Evolutionary conservation across 2,113 vertebrate species (phyloP).

Genomic region (Grantiella picta): DNA sequence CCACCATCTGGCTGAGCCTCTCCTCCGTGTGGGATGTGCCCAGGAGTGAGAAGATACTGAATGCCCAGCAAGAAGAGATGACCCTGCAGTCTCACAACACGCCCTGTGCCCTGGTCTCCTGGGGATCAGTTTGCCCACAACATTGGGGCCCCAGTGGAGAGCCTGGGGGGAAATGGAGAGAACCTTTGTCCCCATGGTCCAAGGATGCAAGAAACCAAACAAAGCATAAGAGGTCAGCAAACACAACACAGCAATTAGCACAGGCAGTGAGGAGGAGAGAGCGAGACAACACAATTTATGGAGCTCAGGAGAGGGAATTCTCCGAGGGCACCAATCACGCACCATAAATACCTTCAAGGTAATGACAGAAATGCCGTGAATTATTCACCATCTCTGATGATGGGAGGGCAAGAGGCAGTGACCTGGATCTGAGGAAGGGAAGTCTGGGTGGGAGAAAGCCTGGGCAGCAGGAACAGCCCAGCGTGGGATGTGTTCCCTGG

Average conservation of each 20-base stretch:
- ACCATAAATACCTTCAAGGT: constrained; percentile 73
- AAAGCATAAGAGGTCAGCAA: constrained; percentile 12
- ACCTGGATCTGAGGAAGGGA: constrained; percentile 69
- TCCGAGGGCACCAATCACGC: not conserved
- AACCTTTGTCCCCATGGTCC: not conserved
- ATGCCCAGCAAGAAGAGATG: not conserved
- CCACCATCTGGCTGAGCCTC: not conserved
- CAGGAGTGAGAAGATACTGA: accelerated
- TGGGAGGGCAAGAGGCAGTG: constrained; percentile 68
- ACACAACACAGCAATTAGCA: not conserved
- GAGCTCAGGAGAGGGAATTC: not conserved
- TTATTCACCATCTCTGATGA: constrained; percentile 64
- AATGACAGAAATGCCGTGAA: constrained; percentile 72
- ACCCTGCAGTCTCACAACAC: not conserved
- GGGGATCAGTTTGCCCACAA: accelerated
- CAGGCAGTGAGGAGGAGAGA: not conserved
- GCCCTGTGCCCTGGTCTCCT: not conserved
- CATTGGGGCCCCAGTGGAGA: not conserved
- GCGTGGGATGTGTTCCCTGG: not conserved
- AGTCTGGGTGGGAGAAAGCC: not conserved
- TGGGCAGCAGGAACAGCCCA: not conserved
- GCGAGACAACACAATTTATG: not conserved
- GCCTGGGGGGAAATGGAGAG: not conserved
- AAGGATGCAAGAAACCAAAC: not conserved
- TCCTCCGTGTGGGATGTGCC: not conserved